Evolutionary conservation across 2,113 vertebrate species (phyloP), one percentile per base, ranked within the genome.

Genomic region (Neoarius graeffei): DNA sequence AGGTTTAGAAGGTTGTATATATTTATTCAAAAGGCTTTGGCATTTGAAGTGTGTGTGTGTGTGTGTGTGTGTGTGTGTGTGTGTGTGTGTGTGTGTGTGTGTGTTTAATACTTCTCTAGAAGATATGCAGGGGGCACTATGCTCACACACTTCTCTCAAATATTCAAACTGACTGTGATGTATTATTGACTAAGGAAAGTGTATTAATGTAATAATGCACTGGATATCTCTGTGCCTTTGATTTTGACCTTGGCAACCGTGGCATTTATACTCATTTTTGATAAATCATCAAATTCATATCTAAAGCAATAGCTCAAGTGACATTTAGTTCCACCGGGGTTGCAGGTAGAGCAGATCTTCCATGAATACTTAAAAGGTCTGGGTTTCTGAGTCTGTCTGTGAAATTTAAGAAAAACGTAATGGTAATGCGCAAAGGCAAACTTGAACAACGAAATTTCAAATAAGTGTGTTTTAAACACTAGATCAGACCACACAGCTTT

Each of bases 401-500:
- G 50, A 62, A 50, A 64, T 74, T 60, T 13, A 64, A 50, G 83
- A 35, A 15, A 82, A 87, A 57, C 30, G 1, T 76, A 50, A 19
- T n/a, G 27, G 71, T 48, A 71, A 80, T 7, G 13, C 15, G n/a
- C 27, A 83, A 54, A 35, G 9, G 19, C 17, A 62, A 11, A 54
- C 52, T 0, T 50, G 54, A 11, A 27, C 17, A 8, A 77, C 17
- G 50, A 8, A 17, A 64, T 57, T 67, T 52, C 48, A 6, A 54
- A 54, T 14, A 48, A 20, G 1, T 52, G 48, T 56, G 76, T 14
- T 56, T 80, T 17, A 80, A 88, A 76, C 59, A 87, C 11, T n/a
- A 85, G 80, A 86, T 81, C 62, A 89, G 84, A 90, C 87, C 89
- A 90, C 91, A 86, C 89, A 94, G 92, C 94, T 96, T 94, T 96